These are phyloP conservation scores for Halocynthia aurantium DNA, from an alignment of 23 tunicate species.

Conservation along the genomic window DNA sequence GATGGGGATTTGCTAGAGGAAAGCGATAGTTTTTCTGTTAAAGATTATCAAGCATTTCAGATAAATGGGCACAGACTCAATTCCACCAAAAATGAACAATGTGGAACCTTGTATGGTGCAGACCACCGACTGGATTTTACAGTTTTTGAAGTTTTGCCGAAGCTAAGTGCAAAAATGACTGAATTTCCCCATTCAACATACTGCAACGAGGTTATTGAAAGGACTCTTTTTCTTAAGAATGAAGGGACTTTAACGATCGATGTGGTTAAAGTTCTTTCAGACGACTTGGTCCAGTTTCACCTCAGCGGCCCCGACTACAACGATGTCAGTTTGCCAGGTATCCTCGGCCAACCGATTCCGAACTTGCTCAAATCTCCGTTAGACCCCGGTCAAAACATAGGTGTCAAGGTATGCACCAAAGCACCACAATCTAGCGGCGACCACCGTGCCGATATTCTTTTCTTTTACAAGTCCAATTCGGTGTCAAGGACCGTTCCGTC, in stretches of 20 bases:
- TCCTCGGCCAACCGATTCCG: not conserved
- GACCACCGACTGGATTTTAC: constrained; percentile 17
- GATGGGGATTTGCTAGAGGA: not conserved
- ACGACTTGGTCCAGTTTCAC: constrained; percentile 17
- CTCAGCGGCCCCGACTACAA: constrained; percentile 15
- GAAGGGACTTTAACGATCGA: constrained; percentile 29
- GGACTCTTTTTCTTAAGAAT: constrained; percentile 33
- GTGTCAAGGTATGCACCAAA: not conserved
- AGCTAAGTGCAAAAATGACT: constrained; percentile 16
- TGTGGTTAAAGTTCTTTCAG: constrained; percentile 44
- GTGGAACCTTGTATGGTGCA: constrained; percentile 34
- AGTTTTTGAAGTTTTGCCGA: constrained; percentile 51
- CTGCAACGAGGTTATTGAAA: constrained; percentile 39
- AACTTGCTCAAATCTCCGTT: not conserved
- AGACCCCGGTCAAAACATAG: not conserved
- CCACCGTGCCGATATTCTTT: not conserved
- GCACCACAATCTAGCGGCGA: not conserved
- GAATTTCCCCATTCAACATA: constrained; percentile 34
- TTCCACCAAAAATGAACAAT: constrained; percentile 8
- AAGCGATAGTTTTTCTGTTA: constrained; percentile 4
- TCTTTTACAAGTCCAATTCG: not conserved
- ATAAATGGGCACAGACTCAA: constrained; percentile 15
- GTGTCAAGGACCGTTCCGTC: not conserved
- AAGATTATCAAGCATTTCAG: constrained; percentile 11
- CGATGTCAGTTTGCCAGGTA: constrained; percentile 1